These are phyloP conservation scores for Chloroceryle aenea DNA, from an alignment of 2,113 vertebrate species.

Conservation along the genomic window DNA sequence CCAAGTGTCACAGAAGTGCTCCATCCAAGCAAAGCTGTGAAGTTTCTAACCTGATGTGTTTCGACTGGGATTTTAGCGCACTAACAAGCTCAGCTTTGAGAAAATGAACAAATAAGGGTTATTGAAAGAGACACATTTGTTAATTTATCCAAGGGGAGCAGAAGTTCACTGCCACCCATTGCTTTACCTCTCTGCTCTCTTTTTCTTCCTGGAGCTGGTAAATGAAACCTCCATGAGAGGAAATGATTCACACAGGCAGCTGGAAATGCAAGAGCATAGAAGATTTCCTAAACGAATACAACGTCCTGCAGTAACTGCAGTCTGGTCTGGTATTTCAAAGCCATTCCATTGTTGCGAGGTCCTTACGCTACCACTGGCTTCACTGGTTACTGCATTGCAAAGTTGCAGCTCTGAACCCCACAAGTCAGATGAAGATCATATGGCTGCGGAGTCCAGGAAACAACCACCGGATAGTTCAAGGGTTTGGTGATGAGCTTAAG, in stretches of 20 bases:
- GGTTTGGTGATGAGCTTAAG: constrained; percentile 21
- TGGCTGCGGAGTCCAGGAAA: neutral
- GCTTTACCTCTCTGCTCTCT: neutral
- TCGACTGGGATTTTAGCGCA: neutral
- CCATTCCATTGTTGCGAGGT: neutral
- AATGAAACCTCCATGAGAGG: neutral
- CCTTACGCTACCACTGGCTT: neutral
- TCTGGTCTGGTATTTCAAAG: constrained; percentile 33
- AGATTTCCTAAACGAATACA: constrained; percentile 24
- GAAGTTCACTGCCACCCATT: constrained; percentile 26
- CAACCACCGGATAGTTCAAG: neutral
- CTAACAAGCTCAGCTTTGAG: neutral
- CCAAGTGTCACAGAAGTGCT: neutral
- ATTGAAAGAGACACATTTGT: neutral
- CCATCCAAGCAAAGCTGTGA: neutral
- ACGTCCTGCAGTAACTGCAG: constrained; percentile 17
- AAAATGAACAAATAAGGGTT: neutral
- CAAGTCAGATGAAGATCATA: constrained; percentile 21
- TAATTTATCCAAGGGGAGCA: constrained; percentile 18
- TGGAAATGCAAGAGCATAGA: constrained; percentile 15
- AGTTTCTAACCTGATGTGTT: neutral
- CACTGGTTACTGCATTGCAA: neutral
- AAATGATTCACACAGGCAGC: constrained; percentile 37
- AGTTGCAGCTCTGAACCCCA: neutral
- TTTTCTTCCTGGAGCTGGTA: neutral